Base-by-base conservation (phyloP, 2,888 invertebrate species). In the Eupithecia centaureata region DNA sequence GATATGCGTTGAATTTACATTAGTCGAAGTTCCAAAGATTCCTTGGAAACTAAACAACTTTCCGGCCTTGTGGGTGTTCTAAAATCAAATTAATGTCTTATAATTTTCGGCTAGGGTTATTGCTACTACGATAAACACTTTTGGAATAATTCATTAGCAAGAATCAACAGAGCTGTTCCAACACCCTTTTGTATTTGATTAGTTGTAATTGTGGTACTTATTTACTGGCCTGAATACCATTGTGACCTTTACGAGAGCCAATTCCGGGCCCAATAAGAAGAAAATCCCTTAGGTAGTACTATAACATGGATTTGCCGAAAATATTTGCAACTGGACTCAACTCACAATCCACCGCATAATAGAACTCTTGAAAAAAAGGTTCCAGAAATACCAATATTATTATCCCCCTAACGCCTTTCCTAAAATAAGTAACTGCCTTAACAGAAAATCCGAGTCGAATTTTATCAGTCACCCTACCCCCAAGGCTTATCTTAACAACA, bases 1-100 rank as follows among this genome's bases (percentile, higher is more conserved):
- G 69, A 62, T 73, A 69, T 71, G 69, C 62, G 73, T 68, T 73
- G 73, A 73, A 73, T 73, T 71, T 64, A 73, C 67, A 73, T 73
- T 68, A 73, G 63, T 64, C 59, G 51, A 65, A 54, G 62, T 56
- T 68, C 60, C 58, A 38, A 68, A 72, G 65, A 66, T 69, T 72
- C 68, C 65, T 59, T 12, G 63, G 54, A 71, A 73, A 72, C 68
- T 69, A 65, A 73, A 71, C 64, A 68, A 75, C 63, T 75, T 68
- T 66, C 61, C 35, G 59, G 67, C 66, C 69, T 58, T 65, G 73
- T 65, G 61, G 68, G 68, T 65, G 70, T 70, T 68, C 64, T 52
- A n/a, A 58, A 75, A 75, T 73, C 67, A 72, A 73, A 73, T 72
- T 68, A 67, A 65, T 65, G 56, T 47, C 63, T 42, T 63, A 61